Evolutionary conservation across 2,888 invertebrate species (phyloP).

Genomic region (Meta bourneti): DNA sequence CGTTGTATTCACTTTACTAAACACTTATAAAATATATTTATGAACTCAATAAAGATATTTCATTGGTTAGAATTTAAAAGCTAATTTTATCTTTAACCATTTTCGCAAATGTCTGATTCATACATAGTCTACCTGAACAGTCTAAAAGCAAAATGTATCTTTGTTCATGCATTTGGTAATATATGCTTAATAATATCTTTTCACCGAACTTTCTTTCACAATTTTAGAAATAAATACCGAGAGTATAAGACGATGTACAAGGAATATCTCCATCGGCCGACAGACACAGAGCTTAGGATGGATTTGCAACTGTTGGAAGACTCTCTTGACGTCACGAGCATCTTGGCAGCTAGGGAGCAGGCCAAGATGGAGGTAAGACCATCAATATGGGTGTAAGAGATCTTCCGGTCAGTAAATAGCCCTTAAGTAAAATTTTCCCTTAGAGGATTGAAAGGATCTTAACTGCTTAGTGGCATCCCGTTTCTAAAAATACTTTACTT

Average conservation of each 20-base stretch:
- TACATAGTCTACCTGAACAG: too few relatives aligned
- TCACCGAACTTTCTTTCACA: not conserved
- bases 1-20: too few relatives aligned
- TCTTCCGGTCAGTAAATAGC: not conserved
- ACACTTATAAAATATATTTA: too few relatives aligned
- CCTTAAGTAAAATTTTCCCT: too few relatives aligned
- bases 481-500: not conserved
- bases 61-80: too few relatives aligned
- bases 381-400: not conserved
- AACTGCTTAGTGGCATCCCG: not conserved
- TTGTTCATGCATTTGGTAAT: too few relatives aligned
- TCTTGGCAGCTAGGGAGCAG: slow-evolving; percentile 89
- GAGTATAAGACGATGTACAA: slow-evolving; percentile 87
- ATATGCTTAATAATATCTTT: too few relatives aligned
- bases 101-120: too few relatives aligned
- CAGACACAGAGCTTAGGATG: slow-evolving; percentile 87
- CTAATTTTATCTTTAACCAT: too few relatives aligned
- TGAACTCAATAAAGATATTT: too few relatives aligned
- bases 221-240: slow-evolving; percentile 84
- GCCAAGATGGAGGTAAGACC: slow-evolving; percentile 87
- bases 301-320: slow-evolving; percentile 89
- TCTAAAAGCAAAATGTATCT: too few relatives aligned
- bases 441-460: not conserved
- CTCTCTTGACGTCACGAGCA: slow-evolving; percentile 86
- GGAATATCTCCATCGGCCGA: slow-evolving; percentile 86